Conservation (phyloP, 2,797 vertebrate species). For the Tympanoctomys barrerae region DNA sequence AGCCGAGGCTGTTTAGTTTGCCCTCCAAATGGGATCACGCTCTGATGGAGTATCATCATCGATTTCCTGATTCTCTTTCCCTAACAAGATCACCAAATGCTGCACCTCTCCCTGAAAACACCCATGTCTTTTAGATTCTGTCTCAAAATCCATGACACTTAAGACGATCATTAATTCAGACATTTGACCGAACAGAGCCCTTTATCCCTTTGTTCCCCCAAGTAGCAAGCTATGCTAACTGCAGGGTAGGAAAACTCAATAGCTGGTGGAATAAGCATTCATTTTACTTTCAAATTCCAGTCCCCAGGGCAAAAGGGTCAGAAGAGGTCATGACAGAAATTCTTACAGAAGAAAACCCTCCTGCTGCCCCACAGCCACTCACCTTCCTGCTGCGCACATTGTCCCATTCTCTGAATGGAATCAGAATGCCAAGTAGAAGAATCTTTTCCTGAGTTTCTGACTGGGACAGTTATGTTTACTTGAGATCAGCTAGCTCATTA, state of each 20-base stretch:
- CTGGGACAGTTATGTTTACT: conserved; percentile 36
- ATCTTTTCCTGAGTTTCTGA: conserved; percentile 61
- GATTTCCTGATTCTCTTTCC: conserved; percentile 9
- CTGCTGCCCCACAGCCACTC: conserved; percentile 34
- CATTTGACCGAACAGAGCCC: conserved; percentile 56
- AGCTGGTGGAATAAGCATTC: conserved; percentile 67
- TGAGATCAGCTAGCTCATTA: conserved; percentile 55
- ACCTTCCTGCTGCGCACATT: conserved; percentile 55
- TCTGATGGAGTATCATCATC: neutral
- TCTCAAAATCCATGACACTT: neutral
- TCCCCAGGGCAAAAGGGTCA: conserved; percentile 72
- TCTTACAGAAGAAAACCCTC: conserved; percentile 65
- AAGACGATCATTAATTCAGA: conserved; percentile 63
- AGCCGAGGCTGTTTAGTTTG: neutral
- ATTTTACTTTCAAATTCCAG: conserved; percentile 77
- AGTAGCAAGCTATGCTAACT: conserved; percentile 61
- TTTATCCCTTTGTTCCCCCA: conserved; percentile 45
- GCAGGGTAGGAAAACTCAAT: conserved; percentile 51
- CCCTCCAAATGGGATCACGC: neutral
- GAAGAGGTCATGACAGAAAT: conserved; percentile 60
- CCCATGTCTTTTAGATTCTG: neutral
- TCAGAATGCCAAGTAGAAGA: conserved; percentile 34
- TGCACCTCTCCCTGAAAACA: neutral
- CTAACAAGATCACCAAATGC: neutral
- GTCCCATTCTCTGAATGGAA: neutral